These are phyloP conservation scores for Drosophila mimetica DNA, from an alignment of 2,888 invertebrate genomes.

Conservation along the genomic window DNA sequence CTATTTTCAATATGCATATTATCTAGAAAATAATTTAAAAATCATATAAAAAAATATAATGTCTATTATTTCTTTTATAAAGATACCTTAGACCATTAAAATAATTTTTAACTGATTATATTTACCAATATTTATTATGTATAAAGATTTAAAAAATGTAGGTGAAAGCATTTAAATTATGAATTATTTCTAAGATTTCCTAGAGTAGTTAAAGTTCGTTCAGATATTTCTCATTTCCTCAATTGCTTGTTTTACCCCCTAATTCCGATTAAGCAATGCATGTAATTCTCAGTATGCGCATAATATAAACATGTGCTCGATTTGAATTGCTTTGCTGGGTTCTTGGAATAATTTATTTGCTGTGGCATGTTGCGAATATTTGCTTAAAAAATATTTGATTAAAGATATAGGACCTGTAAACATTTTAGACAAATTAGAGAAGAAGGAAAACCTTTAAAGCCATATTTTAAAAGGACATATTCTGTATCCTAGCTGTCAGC, in stretches of 20 bases:
- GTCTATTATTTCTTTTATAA: no score
- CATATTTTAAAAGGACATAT: conserved; percentile 10
- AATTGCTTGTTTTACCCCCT: conserved; percentile 2
- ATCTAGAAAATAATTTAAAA: no score
- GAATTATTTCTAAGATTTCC: no score
- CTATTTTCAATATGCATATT: no score
- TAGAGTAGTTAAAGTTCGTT: conserved; percentile 5
- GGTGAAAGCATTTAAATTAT: no score
- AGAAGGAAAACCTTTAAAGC: background rate
- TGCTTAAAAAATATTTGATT: conserved; percentile 42
- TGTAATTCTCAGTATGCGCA: conserved; percentile 22
- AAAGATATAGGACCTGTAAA: background rate
- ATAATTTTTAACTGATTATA: no score
- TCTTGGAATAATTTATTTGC: conserved; percentile 43
- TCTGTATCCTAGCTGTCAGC: conserved; percentile 21
- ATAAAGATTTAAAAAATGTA: no score
- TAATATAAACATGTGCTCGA: conserved; percentile 8
- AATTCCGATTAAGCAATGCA: conserved; percentile 32
- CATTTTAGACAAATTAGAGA: background rate
- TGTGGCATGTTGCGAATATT: conserved; percentile 41
- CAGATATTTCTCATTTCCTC: background rate
- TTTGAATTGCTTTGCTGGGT: conserved; percentile 25
- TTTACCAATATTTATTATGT: no score
- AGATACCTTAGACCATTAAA: no score
- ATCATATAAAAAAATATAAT: no score